These are phyloP conservation scores for Echinarachnius parma DNA, from an alignment of 53 echinoderm and acorn worm genomes.

Conservation along the genomic window DNA sequence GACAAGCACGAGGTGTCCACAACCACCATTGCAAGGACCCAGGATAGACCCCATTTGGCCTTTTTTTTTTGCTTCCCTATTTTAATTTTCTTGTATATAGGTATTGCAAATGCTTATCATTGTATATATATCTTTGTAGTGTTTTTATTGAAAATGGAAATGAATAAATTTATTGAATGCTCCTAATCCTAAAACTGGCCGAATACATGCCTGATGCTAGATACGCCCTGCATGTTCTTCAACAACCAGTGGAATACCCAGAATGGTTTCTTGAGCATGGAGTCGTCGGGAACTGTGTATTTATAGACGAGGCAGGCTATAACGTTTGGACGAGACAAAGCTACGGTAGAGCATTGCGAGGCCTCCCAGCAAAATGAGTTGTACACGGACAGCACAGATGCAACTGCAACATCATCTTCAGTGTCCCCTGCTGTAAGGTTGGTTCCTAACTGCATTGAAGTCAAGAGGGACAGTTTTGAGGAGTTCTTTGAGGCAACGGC, in stretches of 20 bases:
- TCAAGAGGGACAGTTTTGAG: not conserved
- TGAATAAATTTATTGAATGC: no score
- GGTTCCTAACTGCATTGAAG: slow-evolving; percentile 21
- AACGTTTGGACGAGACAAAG: slow-evolving; percentile 7
- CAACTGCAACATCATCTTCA: slow-evolving; percentile 49
- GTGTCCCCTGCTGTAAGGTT: slow-evolving; percentile 50
- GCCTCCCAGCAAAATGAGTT: not conserved
- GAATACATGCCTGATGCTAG: slow-evolving; percentile 1
- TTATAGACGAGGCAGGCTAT: no score
- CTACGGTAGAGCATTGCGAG: not conserved
- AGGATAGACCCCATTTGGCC: no score
- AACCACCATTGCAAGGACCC: slow-evolving; percentile 35
- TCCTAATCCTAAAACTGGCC: slow-evolving; percentile 12
- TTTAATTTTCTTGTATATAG: no score
- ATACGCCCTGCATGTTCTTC: not conserved
- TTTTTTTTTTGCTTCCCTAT: no score
- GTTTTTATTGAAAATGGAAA: no score
- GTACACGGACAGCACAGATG: slow-evolving; percentile 44
- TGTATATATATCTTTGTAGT: no score
- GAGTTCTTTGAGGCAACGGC: not conserved
- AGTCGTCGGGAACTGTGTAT: slow-evolving; percentile 19
- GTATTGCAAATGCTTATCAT: no score
- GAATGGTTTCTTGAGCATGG: slow-evolving; percentile 30
- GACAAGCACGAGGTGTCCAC: slow-evolving; percentile 29
- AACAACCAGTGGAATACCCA: slow-evolving; percentile 14